phyloP scores from a whole-genome alignment of 2,113 vertebrate species.

The Austrofundulus limnaeus region DNA sequence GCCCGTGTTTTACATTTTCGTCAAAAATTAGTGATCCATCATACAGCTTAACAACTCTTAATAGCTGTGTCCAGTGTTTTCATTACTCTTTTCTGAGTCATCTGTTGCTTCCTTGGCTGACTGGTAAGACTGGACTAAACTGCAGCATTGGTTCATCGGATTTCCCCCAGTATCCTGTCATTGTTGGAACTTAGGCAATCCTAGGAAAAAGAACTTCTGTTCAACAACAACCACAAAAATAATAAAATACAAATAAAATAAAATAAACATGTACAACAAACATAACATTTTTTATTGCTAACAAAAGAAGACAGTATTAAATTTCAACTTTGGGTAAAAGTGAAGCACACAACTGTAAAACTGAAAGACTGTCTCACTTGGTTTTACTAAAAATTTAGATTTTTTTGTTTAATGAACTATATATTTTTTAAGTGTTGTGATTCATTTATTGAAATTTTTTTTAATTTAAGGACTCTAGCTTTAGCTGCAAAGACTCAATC shows the following conservation, averaged over 20 bases:
- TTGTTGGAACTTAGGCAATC: slow-evolving; percentile 33
- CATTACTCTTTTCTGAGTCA: slow-evolving; percentile 56
- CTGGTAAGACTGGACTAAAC: slow-evolving; percentile 22
- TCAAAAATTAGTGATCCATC: slow-evolving; percentile 7
- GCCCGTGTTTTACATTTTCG: slow-evolving; percentile 12
- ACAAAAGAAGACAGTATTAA: too few relatives aligned
- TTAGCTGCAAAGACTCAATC: background rate
- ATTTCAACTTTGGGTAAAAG: too few relatives aligned
- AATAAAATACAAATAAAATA: background rate
- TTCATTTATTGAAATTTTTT: too few relatives aligned
- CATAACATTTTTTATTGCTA: too few relatives aligned
- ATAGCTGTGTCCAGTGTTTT: slow-evolving; percentile 62
- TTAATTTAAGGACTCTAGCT: background rate
- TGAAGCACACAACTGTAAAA: too few relatives aligned
- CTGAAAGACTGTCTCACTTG: too few relatives aligned
- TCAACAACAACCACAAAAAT: too few relatives aligned
- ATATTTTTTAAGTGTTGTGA: too few relatives aligned
- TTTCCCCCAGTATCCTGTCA: slow-evolving; percentile 52
- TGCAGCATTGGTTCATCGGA: slow-evolving; percentile 6
- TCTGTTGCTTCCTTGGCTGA: slow-evolving; percentile 50
- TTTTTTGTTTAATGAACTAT: too few relatives aligned
- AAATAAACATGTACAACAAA: background rate
- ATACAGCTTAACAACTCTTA: slow-evolving; percentile 9
- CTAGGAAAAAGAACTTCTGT: too few relatives aligned
- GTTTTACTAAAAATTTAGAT: too few relatives aligned